Evolutionary conservation across 2,797 vertebrate genomes (phyloP).

Genomic region (Enteromius thamalakanensis): DNA sequence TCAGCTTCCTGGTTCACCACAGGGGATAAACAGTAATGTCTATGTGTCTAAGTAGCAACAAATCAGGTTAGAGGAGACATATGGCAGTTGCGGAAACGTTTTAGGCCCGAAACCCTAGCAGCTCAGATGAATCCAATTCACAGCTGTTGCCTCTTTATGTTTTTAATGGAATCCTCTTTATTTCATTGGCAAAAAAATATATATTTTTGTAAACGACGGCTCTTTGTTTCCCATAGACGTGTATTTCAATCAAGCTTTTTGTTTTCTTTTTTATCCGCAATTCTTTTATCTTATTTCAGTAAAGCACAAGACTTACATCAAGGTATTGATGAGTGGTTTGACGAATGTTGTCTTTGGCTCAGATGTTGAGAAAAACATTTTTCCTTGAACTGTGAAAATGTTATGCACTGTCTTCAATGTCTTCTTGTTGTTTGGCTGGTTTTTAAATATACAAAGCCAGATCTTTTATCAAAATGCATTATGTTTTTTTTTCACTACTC

Average conservation of each 20-base stretch:
- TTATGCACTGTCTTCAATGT: slow-evolving; percentile 6
- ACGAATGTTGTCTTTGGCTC: slow-evolving; percentile 11
- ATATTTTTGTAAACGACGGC: slow-evolving; percentile 2
- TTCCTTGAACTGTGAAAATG: slow-evolving; percentile 9
- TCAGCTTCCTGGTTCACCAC: slow-evolving; percentile 49
- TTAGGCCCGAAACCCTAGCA: slow-evolving; percentile 15
- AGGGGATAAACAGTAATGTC: slow-evolving; percentile 61
- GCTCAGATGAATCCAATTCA: slow-evolving; percentile 37
- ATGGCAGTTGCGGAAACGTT: slow-evolving; percentile 40
- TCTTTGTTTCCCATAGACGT: background rate
- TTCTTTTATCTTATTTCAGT: slow-evolving; percentile 8
- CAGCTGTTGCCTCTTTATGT: slow-evolving; percentile 39
- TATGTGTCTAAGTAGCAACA: slow-evolving; percentile 39
- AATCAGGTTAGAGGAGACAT: slow-evolving; percentile 32
- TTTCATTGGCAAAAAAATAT: slow-evolving; percentile 14
- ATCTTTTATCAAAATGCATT: slow-evolving; percentile 5
- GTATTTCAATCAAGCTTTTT: background rate
- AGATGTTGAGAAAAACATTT: background rate
- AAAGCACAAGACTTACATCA: background rate
- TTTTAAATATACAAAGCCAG: background rate
- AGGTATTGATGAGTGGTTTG: background rate
- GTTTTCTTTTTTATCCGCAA: background rate
- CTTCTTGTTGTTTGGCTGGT: background rate
- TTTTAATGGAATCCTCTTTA: slow-evolving; percentile 10
- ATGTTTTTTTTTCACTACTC: background rate